phyloP scores from a whole-genome alignment of 2,113 vertebrate genomes.

The Pagrus major region DNA sequence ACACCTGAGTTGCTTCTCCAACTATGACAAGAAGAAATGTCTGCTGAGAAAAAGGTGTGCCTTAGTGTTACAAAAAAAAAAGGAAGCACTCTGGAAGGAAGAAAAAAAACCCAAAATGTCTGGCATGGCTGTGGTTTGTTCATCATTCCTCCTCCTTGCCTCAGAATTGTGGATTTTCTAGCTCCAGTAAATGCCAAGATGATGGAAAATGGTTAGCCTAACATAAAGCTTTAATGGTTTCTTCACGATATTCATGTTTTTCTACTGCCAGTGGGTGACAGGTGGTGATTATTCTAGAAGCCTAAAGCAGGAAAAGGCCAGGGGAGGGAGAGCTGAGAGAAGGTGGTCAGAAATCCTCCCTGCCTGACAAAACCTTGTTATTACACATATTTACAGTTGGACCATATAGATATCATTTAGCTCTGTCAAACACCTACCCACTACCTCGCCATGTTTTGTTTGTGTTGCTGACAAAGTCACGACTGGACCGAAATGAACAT shows the following conservation, averaged over 20 bases:
- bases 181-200: background rate
- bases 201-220: background rate
- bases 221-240: background rate
- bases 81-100: background rate
- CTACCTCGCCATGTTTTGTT: background rate
- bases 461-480: conserved; percentile 1
- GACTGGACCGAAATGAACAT: background rate
- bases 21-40: background rate
- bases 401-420: background rate
- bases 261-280: background rate
- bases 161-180: background rate
- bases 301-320: background rate
- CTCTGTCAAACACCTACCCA: background rate
- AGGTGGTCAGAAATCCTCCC: background rate
- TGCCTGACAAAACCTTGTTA: background rate
- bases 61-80: background rate
- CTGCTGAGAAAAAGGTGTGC: background rate
- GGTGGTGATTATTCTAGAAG: background rate
- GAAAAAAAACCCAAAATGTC: background rate
- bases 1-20: background rate
- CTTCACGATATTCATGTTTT: background rate
- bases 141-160: background rate
- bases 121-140: background rate
- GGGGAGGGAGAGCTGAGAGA: background rate
- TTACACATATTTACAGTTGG: background rate